A percentile compares a stretch with the other conserved stretches of the same genome.
phyloP scores from a whole-genome alignment of 1,140 invertebrate genomes.

The Holcopasites calliopsidis region DNA sequence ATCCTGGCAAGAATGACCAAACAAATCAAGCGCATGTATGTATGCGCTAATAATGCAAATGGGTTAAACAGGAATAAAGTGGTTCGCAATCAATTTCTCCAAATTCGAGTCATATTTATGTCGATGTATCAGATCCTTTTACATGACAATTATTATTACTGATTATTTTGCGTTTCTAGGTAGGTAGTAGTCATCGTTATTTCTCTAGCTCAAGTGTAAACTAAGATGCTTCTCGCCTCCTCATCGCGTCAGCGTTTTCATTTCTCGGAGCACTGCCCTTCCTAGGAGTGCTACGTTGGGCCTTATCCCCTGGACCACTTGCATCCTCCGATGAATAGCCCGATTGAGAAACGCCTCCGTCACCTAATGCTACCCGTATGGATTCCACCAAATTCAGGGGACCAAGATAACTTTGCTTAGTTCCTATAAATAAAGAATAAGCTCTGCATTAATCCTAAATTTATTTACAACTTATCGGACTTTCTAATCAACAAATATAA shows the following conservation, averaged over 20 bases:
- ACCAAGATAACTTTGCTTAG: slow-evolving; percentile 82
- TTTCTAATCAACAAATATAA: background rate
- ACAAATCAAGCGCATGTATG: too few species aligned
- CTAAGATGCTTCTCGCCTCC: slow-evolving; percentile 76
- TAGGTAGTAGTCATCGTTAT: background rate
- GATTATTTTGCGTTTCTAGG: slow-evolving; percentile 1
- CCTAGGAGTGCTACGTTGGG: slow-evolving; percentile 7
- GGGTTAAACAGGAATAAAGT: too few species aligned
- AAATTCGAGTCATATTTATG: background rate
- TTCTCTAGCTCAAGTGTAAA: too few species aligned
- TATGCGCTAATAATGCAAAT: too few species aligned
- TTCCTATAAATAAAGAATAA: slow-evolving; percentile 76
- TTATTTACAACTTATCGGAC: background rate
- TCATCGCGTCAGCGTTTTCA: slow-evolving; percentile 44
- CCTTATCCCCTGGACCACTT: slow-evolving; percentile 59
- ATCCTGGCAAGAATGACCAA: too few species aligned
- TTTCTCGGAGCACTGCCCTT: background rate
- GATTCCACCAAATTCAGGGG: slow-evolving; percentile 82
- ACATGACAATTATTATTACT: background rate
- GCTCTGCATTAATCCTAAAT: background rate
- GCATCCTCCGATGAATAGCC: slow-evolving; percentile 6
- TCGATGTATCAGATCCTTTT: background rate
- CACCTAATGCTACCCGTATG: slow-evolving; percentile 82
- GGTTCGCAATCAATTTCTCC: background rate
- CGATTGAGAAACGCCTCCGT: slow-evolving; percentile 64